Conservation (phyloP, 2,113 vertebrate species). For the Ranitomeya imitator region DNA sequence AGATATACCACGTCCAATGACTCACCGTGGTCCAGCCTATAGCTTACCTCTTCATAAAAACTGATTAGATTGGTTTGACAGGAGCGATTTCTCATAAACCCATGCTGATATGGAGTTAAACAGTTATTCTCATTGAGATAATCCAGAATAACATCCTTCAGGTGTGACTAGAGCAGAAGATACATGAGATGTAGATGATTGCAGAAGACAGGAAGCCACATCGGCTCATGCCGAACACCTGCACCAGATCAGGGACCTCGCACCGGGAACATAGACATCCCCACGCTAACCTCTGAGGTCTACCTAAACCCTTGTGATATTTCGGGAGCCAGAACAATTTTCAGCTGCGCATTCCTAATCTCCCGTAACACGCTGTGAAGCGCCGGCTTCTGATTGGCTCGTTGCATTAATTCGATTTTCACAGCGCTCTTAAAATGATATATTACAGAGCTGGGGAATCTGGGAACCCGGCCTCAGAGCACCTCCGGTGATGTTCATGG, state of each 20-base stretch:
- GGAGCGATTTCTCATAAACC: too few relatives aligned
- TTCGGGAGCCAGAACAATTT: constrained; percentile 17
- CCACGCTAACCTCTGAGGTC: neutral
- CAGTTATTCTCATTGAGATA: too few relatives aligned
- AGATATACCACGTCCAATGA: too few relatives aligned
- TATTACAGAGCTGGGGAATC: constrained; percentile 67
- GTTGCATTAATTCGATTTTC: constrained; percentile 63
- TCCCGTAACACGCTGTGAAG: constrained; percentile 26
- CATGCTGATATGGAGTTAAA: too few relatives aligned
- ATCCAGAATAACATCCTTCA: too few relatives aligned
- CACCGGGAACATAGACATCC: neutral
- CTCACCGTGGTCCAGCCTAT: too few relatives aligned
- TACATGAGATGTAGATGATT: too few relatives aligned
- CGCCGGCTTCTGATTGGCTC: constrained; percentile 33
- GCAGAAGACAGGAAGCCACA: neutral
- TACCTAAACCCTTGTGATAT: constrained; percentile 31
- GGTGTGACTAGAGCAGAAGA: neutral
- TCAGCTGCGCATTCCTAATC: constrained; percentile 2
- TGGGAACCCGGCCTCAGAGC: constrained; percentile 55
- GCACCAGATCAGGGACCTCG: neutral
- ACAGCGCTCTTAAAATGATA: constrained; percentile 57
- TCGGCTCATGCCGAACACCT: neutral
- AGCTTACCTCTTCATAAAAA: too few relatives aligned
- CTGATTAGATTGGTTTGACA: too few relatives aligned
- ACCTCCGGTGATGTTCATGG: neutral